These are phyloP conservation scores for Volucella zonaria DNA, from an alignment of 2,888 invertebrate genomes.

Conservation along the genomic window DNA sequence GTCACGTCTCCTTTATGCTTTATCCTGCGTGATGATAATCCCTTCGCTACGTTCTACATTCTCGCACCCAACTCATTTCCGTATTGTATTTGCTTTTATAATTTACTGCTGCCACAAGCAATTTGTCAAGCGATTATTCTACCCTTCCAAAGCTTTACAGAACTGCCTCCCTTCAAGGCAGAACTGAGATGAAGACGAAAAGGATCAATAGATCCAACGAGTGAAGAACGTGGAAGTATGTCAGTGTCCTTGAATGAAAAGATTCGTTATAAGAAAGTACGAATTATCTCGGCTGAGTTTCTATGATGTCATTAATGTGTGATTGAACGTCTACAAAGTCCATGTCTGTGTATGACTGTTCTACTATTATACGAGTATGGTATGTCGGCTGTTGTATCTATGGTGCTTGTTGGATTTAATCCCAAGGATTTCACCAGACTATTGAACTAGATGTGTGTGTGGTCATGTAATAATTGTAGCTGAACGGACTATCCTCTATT, in stretches of 20 bases:
- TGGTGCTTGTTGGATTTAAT: conserved; percentile 18
- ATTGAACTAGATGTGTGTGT: conserved; percentile 50
- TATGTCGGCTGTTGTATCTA: not conserved
- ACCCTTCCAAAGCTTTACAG: conserved; percentile 10
- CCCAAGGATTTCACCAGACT: conserved; percentile 39
- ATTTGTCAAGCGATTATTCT: conserved; percentile 67
- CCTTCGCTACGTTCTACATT: conserved; percentile 23
- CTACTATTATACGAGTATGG: too few relatives aligned
- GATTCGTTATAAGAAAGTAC: conserved; percentile 30
- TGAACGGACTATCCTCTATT: conserved; percentile 34
- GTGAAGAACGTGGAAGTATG: conserved; percentile 4
- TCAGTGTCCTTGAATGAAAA: conserved; percentile 23
- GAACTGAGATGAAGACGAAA: not conserved
- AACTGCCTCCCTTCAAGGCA: not conserved
- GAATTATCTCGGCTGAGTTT: conserved; percentile 55
- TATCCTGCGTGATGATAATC: conserved; percentile 50
- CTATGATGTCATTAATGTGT: conserved; percentile 63
- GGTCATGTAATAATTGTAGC: conserved; percentile 33
- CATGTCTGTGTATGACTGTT: conserved; percentile 33
- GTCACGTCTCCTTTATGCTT: conserved; percentile 40
- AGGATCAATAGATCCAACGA: conserved; percentile 5
- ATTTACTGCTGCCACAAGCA: conserved; percentile 57
- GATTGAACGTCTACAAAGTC: conserved; percentile 52
- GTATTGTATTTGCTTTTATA: conserved; percentile 47
- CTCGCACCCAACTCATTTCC: conserved; percentile 12